Evolutionary conservation across 2,888 invertebrate species (phyloP).

Genomic region (Entomobrya multifasciata): DNA sequence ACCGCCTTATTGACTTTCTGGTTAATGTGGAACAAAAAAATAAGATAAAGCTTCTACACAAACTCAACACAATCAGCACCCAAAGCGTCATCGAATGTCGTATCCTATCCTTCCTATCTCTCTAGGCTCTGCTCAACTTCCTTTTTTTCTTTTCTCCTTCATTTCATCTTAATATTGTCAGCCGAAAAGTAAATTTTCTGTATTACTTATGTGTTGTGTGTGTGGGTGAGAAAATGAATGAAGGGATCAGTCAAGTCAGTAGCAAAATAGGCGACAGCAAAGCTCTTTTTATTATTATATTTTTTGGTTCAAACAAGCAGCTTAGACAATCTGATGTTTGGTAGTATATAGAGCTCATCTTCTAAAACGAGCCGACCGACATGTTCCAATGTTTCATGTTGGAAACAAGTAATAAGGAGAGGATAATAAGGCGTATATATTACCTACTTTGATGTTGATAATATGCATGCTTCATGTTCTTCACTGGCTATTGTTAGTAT

Average conservation of each 20-base stretch:
- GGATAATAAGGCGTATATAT: slow-evolving; percentile 9
- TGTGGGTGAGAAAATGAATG: slow-evolving; percentile 64
- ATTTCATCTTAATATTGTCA: slow-evolving; percentile 64
- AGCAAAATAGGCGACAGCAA: slow-evolving; percentile 59
- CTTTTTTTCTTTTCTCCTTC: slow-evolving; percentile 23
- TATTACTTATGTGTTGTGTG: background rate
- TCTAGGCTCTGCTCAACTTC: background rate
- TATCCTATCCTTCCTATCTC: background rate
- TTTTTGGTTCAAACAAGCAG: no score
- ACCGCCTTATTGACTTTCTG: slow-evolving; percentile 43
- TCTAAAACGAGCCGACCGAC: slow-evolving; percentile 23
- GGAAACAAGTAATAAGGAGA: slow-evolving; percentile 45
- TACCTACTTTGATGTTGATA: background rate
- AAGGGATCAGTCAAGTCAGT: slow-evolving; percentile 45
- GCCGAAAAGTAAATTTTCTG: slow-evolving; percentile 15
- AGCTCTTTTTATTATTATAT: background rate
- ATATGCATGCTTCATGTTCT: background rate
- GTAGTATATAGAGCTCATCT: slow-evolving; percentile 2
- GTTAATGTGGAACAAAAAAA: slow-evolving; percentile 49
- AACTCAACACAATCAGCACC: background rate
- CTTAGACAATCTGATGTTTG: no score
- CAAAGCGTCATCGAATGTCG: slow-evolving; percentile 3
- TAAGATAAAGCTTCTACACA: slow-evolving; percentile 26
- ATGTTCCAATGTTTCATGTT: slow-evolving; percentile 22
- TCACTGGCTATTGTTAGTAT: background rate